phyloP scores from a whole-genome alignment of 2,113 vertebrate species.

The Pteropus alecto region DNA sequence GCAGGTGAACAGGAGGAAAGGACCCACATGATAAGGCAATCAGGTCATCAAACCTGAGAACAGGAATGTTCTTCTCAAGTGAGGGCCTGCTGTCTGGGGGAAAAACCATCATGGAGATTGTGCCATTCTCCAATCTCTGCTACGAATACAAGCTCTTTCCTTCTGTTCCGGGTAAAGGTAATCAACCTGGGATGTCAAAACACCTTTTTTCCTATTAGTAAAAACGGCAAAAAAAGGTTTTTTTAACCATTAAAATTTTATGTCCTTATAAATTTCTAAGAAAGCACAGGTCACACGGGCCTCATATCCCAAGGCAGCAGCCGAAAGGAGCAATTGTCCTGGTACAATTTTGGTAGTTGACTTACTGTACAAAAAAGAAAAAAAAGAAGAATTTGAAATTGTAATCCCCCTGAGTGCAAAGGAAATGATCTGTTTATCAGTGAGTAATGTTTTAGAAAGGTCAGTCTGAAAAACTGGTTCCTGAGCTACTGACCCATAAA shows the following conservation, averaged over 20 bases:
- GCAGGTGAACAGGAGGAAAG: not conserved
- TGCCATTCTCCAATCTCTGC: not conserved
- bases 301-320: not conserved
- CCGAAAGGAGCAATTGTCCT: not conserved
- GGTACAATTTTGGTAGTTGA: not conserved
- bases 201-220: not conserved
- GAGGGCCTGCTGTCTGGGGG: not conserved
- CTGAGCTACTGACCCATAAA: not conserved
- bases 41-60: not conserved
- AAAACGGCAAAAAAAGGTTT: not conserved
- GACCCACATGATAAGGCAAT: not conserved
- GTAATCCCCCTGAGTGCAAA: not conserved
- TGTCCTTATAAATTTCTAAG: not conserved
- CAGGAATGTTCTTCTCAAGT: not conserved
- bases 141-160: not conserved
- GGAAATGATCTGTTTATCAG: not conserved
- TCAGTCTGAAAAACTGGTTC: conserved; percentile 2
- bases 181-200: not conserved
- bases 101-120: not conserved
- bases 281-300: not conserved
- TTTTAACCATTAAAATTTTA: not conserved
- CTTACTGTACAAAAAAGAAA: not conserved
- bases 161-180: not conserved
- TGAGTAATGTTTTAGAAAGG: not conserved
- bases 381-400: not conserved